These are phyloP conservation scores for Ostrea edulis DNA, from an alignment of 1,140 invertebrate genomes.

Conservation along the genomic window DNA sequence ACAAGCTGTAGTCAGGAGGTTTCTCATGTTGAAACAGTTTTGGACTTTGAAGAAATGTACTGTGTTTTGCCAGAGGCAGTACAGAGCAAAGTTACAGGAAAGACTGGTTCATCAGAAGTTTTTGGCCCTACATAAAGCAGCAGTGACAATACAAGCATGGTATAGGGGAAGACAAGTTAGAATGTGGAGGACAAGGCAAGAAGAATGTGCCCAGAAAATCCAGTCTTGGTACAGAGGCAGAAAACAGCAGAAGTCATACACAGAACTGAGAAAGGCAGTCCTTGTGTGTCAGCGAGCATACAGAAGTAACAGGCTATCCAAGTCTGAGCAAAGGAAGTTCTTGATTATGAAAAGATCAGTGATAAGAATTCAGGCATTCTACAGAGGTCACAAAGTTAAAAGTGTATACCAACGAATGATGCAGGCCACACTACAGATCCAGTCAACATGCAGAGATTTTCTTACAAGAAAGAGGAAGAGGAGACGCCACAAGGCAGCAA, in stretches of 20 bases:
- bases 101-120: slow-evolving; percentile 27
- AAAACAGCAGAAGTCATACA: slow-evolving; percentile 42
- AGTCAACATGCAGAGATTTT: slow-evolving; percentile 36
- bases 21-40: slow-evolving; percentile 10
- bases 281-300: slow-evolving; percentile 32
- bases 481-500: slow-evolving; percentile 36
- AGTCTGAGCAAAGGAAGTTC: slow-evolving; percentile 5
- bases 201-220: slow-evolving; percentile 34
- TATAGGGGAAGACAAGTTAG: slow-evolving; percentile 37
- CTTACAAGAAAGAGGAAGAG: slow-evolving; percentile 28
- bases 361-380: slow-evolving; percentile 39
- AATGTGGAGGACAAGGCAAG: not conserved
- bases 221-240: slow-evolving; percentile 48
- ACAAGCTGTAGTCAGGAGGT: slow-evolving; percentile 42
- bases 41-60: slow-evolving; percentile 17
- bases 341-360: slow-evolving; percentile 29
- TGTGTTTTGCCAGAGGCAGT: slow-evolving; percentile 25
- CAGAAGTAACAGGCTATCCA: not conserved
- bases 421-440: slow-evolving; percentile 29
- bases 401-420: slow-evolving; percentile 20
- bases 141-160: slow-evolving; percentile 58
- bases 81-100: slow-evolving; percentile 33
- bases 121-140: slow-evolving; percentile 42
- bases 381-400: slow-evolving; percentile 28
- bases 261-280: slow-evolving; percentile 28